A percentile compares a stretch with the other conserved stretches of the same genome.
Conservation (phyloP, 1,140 invertebrate genomes). For the Helicoverpa armigera region DNA sequence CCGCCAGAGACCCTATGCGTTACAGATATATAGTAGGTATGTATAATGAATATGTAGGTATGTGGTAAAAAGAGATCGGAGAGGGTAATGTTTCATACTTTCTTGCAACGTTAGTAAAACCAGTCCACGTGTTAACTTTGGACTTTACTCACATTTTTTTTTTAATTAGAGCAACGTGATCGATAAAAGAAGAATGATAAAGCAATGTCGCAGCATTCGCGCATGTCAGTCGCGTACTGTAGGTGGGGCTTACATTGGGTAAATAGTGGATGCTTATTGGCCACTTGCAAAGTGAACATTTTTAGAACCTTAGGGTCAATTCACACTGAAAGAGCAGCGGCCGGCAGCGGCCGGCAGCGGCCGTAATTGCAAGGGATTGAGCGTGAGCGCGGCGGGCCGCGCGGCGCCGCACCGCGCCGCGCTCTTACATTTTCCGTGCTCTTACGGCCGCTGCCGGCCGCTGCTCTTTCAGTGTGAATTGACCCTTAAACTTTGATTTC, state of each 20-base stretch:
- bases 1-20: neutral
- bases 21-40: neutral
- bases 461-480: neutral
- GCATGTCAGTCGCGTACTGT: neutral
- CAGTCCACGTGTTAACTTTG: neutral
- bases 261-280: neutral
- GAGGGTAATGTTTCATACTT: too few relatives aligned
- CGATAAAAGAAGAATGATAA: slow-evolving; percentile 7
- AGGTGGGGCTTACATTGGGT: neutral
- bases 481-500: neutral
- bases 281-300: neutral
- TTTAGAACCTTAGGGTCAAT: too few relatives aligned
- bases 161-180: neutral
- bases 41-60: too few relatives aligned
- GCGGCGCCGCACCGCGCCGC: too few relatives aligned
- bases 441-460: too few relatives aligned
- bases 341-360: too few relatives aligned
- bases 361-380: too few relatives aligned
- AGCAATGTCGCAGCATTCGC: neutral
- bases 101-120: neutral
- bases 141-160: neutral
- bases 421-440: too few relatives aligned
- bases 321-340: too few relatives aligned
- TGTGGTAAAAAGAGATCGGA: too few relatives aligned
- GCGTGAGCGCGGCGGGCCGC: too few relatives aligned